Percentiles rank a stretch among this genome's conserved stretches.
Conservation (phyloP, 2,888 invertebrate species). For the Tipula helvola region DNA sequence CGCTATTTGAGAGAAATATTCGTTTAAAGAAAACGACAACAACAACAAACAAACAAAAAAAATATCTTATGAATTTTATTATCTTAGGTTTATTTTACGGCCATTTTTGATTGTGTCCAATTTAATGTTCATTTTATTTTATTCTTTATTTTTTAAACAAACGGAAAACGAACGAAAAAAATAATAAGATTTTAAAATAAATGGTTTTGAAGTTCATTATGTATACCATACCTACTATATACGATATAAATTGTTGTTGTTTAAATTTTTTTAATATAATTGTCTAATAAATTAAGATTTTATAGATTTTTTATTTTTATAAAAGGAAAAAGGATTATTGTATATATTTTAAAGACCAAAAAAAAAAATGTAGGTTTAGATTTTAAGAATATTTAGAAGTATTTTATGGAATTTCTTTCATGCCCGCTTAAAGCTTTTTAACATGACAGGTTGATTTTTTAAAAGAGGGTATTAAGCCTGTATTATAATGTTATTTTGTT, state of each 20-base stretch:
- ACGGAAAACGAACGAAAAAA: neutral
- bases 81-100: neutral
- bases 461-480: too few species aligned
- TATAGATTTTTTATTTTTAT: neutral
- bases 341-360: neutral
- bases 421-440: neutral
- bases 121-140: neutral
- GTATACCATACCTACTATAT: neutral
- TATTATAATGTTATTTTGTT: too few species aligned
- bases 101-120: conserved; percentile 4
- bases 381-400: too few species aligned
- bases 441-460: neutral
- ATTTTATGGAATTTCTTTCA: neutral
- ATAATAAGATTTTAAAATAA: neutral
- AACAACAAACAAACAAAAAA: neutral
- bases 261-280: neutral
- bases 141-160: neutral
- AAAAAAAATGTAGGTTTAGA: neutral
- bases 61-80: neutral
- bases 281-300: neutral
- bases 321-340: neutral
- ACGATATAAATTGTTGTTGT: neutral
- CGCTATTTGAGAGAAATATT: neutral
- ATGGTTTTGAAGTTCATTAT: neutral
- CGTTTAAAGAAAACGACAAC: neutral